Conservation (phyloP, 2,797 vertebrate genomes). For the Brachyrhaphis roseni region DNA sequence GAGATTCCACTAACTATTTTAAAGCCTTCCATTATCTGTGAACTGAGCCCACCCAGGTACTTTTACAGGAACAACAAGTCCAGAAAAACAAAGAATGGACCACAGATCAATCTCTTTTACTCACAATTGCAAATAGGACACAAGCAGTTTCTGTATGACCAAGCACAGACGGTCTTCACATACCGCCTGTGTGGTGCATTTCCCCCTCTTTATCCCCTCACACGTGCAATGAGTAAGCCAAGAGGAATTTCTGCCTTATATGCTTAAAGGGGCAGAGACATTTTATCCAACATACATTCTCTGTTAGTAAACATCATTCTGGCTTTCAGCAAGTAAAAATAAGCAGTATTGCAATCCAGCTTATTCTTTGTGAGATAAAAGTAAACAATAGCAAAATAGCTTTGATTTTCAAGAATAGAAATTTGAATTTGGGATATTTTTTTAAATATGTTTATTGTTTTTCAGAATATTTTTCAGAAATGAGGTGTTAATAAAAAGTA, state of each 20-base stretch:
- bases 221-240: conserved; percentile 86
- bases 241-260: conserved; percentile 86
- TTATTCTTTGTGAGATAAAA: conserved; percentile 15
- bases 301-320: conserved; percentile 21
- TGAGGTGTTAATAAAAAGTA: conserved; percentile 1
- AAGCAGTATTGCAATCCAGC: conserved; percentile 12
- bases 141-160: conserved; percentile 19
- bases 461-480: neutral
- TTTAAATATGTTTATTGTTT: neutral
- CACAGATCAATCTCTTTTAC: conserved; percentile 34
- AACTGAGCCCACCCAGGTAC: conserved; percentile 18
- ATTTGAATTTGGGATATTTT: neutral
- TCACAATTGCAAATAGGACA: conserved; percentile 55
- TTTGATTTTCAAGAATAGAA: conserved; percentile 10
- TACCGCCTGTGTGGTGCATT: conserved; percentile 77
- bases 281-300: conserved; percentile 30
- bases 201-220: conserved; percentile 82
- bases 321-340: conserved; percentile 5
- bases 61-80: conserved; percentile 7
- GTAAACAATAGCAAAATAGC: conserved; percentile 29
- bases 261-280: conserved; percentile 82
- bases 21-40: conserved; percentile 61
- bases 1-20: conserved; percentile 68
- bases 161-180: conserved; percentile 71
- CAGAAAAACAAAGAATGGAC: conserved; percentile 38